Conservation (phyloP, 2,797 vertebrate species). For the Octomys mimax region DNA sequence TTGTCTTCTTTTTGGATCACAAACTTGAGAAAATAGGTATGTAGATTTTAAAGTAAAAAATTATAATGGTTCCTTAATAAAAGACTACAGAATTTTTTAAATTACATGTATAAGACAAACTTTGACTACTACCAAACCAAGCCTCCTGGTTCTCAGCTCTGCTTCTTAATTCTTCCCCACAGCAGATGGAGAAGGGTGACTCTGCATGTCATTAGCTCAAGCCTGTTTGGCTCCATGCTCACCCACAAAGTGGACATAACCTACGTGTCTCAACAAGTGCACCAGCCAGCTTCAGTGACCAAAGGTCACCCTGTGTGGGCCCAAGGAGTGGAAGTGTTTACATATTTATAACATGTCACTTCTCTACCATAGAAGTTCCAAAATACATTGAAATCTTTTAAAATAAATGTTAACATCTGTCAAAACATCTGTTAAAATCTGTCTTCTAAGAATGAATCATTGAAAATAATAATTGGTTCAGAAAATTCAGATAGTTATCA, state of each 20-base stretch:
- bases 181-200: not conserved
- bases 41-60: not conserved
- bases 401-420: not conserved
- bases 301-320: not conserved
- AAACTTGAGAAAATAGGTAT: not conserved
- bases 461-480: slow-evolving; percentile 1
- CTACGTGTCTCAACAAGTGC: not conserved
- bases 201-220: not conserved
- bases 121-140: not conserved
- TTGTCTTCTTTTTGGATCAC: not conserved
- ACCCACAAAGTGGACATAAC: not conserved
- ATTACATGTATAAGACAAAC: not conserved
- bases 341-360: not conserved
- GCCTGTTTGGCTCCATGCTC: not conserved
- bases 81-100: not conserved
- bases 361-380: not conserved
- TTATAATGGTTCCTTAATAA: not conserved
- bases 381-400: not conserved
- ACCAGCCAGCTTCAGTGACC: not conserved
- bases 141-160: not conserved
- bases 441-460: not conserved
- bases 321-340: not conserved
- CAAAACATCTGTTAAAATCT: not conserved
- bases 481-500: slow-evolving; percentile 2
- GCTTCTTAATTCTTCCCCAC: not conserved